phyloP scores from a whole-genome alignment of 1,140 invertebrate species.

The Brachionus calyciflorus region DNA sequence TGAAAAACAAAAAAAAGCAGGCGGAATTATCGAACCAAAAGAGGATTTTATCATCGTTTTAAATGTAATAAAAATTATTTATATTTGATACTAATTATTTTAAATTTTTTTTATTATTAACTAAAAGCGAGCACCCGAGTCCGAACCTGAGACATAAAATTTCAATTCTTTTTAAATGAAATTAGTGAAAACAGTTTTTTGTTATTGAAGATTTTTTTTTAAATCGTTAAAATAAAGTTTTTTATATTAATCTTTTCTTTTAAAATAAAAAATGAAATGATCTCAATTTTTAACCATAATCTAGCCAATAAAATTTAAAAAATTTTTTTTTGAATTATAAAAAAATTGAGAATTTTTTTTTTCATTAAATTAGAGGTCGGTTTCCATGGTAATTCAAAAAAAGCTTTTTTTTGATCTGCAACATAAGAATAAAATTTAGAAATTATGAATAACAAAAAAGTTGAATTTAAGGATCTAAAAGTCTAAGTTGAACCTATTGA shows the following conservation, averaged over 20 bases:
- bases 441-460: not conserved
- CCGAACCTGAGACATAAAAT: not conserved
- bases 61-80: constrained; percentile 36
- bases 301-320: no score
- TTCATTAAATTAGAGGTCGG: no score
- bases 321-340: no score
- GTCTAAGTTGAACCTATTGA: not conserved
- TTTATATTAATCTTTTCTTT: no score
- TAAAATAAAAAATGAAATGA: no score
- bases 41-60: constrained; percentile 3
- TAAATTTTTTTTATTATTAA: not conserved
- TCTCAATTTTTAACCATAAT: no score
- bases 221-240: no score
- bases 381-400: not conserved
- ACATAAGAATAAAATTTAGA: not conserved
- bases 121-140: not conserved
- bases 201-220: no score
- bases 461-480: not conserved
- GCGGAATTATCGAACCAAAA: constrained; percentile 30
- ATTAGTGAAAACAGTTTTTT: no score
- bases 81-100: not conserved
- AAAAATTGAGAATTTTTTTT: no score
- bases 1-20: constrained; percentile 15
- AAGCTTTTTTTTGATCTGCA: constrained; percentile 4
- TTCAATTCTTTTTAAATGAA: no score